Conservation (phyloP, 2,113 vertebrate genomes). For the Callipepla squamata region DNA sequence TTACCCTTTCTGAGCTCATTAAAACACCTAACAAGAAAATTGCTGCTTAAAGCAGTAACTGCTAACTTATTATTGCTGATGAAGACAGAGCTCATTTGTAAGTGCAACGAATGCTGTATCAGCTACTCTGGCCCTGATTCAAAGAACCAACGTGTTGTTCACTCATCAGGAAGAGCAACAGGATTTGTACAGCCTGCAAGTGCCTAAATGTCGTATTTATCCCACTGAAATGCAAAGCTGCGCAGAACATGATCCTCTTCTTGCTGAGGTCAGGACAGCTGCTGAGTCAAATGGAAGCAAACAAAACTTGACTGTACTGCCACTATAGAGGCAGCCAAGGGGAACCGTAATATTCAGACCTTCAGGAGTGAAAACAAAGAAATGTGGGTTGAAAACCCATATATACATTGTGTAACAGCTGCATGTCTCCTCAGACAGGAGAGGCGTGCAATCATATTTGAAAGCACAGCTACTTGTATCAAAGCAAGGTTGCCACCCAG, state of each 20-base stretch:
- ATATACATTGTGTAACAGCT: not conserved
- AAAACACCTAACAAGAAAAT: constrained; percentile 43
- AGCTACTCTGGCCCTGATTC: not conserved
- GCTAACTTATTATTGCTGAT: not conserved
- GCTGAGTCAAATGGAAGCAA: not conserved
- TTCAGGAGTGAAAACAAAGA: not conserved
- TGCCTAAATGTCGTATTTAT: not conserved
- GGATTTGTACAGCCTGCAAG: not conserved
- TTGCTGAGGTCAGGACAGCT: not conserved
- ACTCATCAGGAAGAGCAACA: not conserved
- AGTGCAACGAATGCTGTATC: constrained; percentile 6
- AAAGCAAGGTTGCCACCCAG: not conserved
- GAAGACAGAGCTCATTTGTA: not conserved
- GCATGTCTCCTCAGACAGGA: not conserved
- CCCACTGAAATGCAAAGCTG: not conserved
- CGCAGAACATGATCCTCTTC: not conserved
- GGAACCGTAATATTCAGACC: not conserved
- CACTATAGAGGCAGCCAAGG: not conserved
- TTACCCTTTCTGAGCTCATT: constrained; percentile 1
- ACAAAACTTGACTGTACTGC: not conserved
- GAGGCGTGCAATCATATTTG: rapidly evolving
- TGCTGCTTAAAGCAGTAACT: not conserved
- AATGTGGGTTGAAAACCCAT: not conserved
- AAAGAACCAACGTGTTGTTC: not conserved
- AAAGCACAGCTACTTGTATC: not conserved